These are phyloP conservation scores for Lordiphosa collinella DNA, from an alignment of 1,140 invertebrate genomes.

Conservation along the genomic window DNA sequence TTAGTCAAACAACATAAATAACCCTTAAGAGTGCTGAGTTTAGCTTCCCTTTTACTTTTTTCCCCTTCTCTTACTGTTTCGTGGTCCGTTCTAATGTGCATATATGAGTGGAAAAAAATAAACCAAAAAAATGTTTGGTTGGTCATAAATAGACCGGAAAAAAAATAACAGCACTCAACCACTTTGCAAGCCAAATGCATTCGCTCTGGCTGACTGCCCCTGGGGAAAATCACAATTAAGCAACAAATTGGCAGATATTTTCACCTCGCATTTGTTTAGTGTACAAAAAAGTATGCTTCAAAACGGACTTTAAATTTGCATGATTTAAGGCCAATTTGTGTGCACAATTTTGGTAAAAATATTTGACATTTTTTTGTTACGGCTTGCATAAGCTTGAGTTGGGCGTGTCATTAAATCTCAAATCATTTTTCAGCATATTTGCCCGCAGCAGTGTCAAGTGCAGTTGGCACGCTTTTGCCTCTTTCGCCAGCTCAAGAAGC, in stretches of 20 bases:
- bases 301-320: neutral
- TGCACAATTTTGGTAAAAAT: neutral
- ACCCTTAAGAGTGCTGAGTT: too few species aligned
- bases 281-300: neutral
- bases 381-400: neutral
- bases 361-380: neutral
- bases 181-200: constrained; percentile 7
- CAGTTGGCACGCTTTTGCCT: constrained; percentile 2
- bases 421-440: neutral
- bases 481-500: constrained; percentile 28
- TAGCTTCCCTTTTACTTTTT: too few species aligned
- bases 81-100: too few species aligned
- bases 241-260: constrained; percentile 6
- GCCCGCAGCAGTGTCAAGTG: constrained; percentile 2
- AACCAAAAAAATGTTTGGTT: neutral
- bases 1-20: too few species aligned
- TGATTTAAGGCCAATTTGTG: constrained; percentile 6
- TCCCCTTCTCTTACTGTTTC: too few species aligned
- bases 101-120: neutral
- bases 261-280: neutral
- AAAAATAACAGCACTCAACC: constrained; percentile 6
- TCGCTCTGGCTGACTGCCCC: neutral
- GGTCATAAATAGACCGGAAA: neutral
- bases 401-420: neutral
- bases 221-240: constrained; percentile 5